Evolutionary conservation across 1,140 invertebrate species (phyloP).

Genomic region (Cotesia vestalis): DNA sequence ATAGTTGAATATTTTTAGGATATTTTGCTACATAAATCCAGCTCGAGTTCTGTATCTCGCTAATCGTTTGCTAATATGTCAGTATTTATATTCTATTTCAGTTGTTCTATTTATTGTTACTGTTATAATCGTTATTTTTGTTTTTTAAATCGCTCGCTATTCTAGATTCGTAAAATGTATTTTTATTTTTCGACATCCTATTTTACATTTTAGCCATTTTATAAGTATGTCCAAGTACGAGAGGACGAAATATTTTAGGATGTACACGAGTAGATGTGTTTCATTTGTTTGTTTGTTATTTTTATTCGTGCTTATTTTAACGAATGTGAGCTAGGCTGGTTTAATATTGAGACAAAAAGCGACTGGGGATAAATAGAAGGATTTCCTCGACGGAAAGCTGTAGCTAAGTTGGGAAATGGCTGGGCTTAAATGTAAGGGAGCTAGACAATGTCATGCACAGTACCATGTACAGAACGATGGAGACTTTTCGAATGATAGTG

Average conservation of each 20-base stretch:
- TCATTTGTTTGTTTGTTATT: conserved; percentile 14
- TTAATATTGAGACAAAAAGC: conserved; percentile 26
- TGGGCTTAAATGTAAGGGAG: background rate
- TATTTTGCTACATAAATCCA: conserved; percentile 14
- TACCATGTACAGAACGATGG: background rate
- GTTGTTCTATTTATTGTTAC: conserved; percentile 11
- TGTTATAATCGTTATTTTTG: conserved; percentile 2
- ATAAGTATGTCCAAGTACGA: conserved; percentile 4
- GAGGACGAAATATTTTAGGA: conserved; percentile 12
- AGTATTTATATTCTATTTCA: background rate
- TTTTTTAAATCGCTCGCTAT: background rate
- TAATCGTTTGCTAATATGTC: conserved; percentile 10
- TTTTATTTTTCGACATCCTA: background rate
- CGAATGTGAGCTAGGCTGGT: conserved; percentile 20
- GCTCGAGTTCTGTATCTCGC: background rate
- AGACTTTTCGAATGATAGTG: too few species aligned
- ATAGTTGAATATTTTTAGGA: conserved; percentile 12
- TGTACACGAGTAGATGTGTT: conserved; percentile 10
- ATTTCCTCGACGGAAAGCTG: conserved; percentile 3
- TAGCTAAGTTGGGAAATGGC: conserved; percentile 27
- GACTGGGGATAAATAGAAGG: conserved; percentile 29
- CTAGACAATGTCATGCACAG: background rate
- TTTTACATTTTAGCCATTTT: background rate
- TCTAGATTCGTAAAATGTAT: background rate
- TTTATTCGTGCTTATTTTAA: background rate